Evolutionary conservation across 2,113 vertebrate genomes (phyloP).

Genomic region (Chaetops frenatus): DNA sequence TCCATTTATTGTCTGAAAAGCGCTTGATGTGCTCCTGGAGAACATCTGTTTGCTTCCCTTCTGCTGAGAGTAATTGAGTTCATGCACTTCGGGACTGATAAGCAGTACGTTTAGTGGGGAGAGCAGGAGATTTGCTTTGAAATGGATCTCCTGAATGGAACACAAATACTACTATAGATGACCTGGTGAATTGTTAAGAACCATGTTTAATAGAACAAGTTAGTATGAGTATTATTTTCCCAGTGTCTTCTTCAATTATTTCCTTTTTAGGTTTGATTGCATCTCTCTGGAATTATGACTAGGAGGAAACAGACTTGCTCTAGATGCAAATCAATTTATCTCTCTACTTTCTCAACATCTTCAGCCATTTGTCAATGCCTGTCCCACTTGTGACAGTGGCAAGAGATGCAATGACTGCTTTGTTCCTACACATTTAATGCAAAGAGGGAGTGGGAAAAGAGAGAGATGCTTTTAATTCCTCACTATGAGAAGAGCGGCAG

Average conservation of each 20-base stretch:
- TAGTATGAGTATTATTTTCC: background rate
- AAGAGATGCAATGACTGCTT: background rate
- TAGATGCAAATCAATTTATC: background rate
- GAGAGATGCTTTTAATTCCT: background rate
- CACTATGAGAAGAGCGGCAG: background rate
- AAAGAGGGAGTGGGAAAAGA: background rate
- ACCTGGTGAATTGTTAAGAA: background rate
- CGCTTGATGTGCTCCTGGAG: background rate
- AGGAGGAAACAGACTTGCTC: background rate
- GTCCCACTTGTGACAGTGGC: background rate
- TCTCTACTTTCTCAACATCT: background rate
- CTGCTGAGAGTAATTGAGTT: background rate
- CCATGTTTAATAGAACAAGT: background rate
- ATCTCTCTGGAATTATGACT: background rate
- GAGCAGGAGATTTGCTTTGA: background rate
- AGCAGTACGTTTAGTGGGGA: fast-evolving
- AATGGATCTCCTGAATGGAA: background rate
- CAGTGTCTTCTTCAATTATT: background rate
- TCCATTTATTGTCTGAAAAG: background rate
- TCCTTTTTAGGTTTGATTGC: background rate
- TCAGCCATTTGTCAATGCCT: background rate
- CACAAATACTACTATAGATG: background rate
- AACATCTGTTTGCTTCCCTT: background rate
- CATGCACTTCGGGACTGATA: background rate
- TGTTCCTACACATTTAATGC: background rate